Percentiles rank a stretch among this genome's conserved stretches.
phyloP scores from a whole-genome alignment of 1,140 invertebrate genomes.

The Drosophila triauraria region DNA sequence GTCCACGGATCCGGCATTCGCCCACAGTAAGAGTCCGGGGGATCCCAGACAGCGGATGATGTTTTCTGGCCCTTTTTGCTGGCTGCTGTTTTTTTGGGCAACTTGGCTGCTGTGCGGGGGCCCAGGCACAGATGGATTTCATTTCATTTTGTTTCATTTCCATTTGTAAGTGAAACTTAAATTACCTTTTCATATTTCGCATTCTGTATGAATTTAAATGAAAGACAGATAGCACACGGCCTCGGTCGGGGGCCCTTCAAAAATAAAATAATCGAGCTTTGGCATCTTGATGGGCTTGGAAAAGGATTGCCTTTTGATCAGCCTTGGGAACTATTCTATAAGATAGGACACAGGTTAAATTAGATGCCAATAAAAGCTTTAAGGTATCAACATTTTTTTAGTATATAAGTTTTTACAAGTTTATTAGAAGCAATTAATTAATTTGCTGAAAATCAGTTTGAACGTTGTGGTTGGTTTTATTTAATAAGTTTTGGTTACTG shows the following conservation, averaged over 20 bases:
- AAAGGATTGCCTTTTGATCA: slow-evolving; percentile 14
- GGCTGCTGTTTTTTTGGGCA: slow-evolving; percentile 18
- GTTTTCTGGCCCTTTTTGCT: slow-evolving; percentile 53
- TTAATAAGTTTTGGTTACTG: no score
- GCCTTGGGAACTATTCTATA: slow-evolving; percentile 3
- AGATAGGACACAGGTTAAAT: not conserved
- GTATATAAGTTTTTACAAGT: not conserved
- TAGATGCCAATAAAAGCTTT: no score
- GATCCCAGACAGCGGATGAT: slow-evolving; percentile 63
- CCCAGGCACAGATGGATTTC: slow-evolving; percentile 55
- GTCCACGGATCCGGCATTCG: slow-evolving; percentile 32
- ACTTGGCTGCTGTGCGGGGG: slow-evolving; percentile 13
- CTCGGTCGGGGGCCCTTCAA: not conserved
- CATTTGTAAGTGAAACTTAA: slow-evolving; percentile 82
- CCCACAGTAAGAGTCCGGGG: slow-evolving; percentile 21
- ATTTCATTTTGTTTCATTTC: slow-evolving; percentile 79
- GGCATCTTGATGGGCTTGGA: slow-evolving; percentile 11
- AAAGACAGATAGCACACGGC: slow-evolving; percentile 20
- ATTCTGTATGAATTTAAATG: slow-evolving; percentile 77
- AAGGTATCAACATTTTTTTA: not conserved
- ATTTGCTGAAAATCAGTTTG: not conserved
- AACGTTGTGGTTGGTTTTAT: no score
- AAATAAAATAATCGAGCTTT: slow-evolving; percentile 4
- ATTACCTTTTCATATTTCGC: slow-evolving; percentile 79
- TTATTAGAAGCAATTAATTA: not conserved